Evolutionary conservation across 2,113 vertebrate species (phyloP).

Genomic region (Geococcyx californianus): DNA sequence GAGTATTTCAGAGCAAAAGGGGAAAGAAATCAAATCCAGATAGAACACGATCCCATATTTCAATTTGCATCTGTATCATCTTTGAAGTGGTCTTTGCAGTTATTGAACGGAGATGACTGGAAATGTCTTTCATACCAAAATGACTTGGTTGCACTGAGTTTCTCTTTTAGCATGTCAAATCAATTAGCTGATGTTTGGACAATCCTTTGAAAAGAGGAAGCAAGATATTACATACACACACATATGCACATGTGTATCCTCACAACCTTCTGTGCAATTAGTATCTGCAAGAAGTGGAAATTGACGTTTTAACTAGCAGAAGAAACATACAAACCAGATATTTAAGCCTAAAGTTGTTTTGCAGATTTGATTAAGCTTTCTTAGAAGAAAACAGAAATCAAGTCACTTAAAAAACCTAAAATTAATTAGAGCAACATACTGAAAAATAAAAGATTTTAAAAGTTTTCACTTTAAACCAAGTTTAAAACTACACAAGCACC

Average conservation of each 20-base stretch:
- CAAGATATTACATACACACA: slow-evolving; percentile 5
- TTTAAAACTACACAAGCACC: not conserved
- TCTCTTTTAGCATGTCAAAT: slow-evolving; percentile 58
- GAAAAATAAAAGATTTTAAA: not conserved
- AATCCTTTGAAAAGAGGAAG: slow-evolving; percentile 67
- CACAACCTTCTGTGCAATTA: slow-evolving; percentile 19
- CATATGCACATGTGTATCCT: not conserved
- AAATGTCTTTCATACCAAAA: slow-evolving; percentile 65
- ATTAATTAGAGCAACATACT: not conserved
- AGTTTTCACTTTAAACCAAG: not conserved
- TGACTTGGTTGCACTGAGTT: slow-evolving; percentile 3
- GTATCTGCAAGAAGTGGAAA: slow-evolving; percentile 26
- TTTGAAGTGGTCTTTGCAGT: slow-evolving; percentile 63
- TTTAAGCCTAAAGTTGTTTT: not conserved
- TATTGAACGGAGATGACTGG: slow-evolving; percentile 59
- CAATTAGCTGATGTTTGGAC: slow-evolving; percentile 62
- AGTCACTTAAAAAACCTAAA: not conserved
- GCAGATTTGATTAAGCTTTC: not conserved
- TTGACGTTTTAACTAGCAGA: not conserved
- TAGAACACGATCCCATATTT: slow-evolving; percentile 55
- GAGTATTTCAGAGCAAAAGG: slow-evolving; percentile 41
- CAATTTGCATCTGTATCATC: slow-evolving; percentile 54
- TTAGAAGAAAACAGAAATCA: not conserved
- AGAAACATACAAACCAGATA: not conserved
- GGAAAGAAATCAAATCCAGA: slow-evolving; percentile 70